Evolutionary conservation across 2,113 vertebrate genomes (phyloP).

Genomic region (Oxygymnocypris stewartii): DNA sequence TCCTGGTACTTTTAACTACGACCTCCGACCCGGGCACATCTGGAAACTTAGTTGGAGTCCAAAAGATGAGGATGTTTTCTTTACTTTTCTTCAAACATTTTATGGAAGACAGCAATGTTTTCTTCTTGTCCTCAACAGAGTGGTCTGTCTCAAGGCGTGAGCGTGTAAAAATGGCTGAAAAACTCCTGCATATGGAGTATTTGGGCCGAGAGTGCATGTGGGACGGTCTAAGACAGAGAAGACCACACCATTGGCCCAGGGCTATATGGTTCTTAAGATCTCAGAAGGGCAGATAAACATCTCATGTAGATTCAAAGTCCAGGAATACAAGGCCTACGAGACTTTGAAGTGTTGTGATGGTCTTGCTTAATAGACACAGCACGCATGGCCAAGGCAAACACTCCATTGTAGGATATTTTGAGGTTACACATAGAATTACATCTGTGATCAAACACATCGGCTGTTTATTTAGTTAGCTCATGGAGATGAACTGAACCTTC

Average conservation of each 20-base stretch:
- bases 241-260: slow-evolving; percentile 70
- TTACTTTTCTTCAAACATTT: slow-evolving; percentile 80
- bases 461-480: slow-evolving; percentile 56
- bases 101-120: slow-evolving; percentile 71
- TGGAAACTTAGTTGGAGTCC: slow-evolving; percentile 91
- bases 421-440: slow-evolving; percentile 61
- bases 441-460: slow-evolving; percentile 64
- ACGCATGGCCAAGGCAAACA: slow-evolving; percentile 80
- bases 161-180: slow-evolving; percentile 72
- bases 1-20: slow-evolving; percentile 95
- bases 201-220: slow-evolving; percentile 70
- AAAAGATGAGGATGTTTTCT: slow-evolving; percentile 87
- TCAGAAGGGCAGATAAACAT: slow-evolving; percentile 78
- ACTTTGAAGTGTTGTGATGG: slow-evolving; percentile 80
- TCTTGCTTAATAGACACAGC: slow-evolving; percentile 73
- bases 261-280: slow-evolving; percentile 76
- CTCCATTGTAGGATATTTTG: slow-evolving; percentile 68
- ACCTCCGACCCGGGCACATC: slow-evolving; percentile 91
- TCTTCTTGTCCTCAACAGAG: slow-evolving; percentile 61
- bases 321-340: slow-evolving; percentile 67
- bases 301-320: slow-evolving; percentile 68
- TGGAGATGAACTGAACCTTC: slow-evolving; percentile 45
- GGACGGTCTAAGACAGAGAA: slow-evolving; percentile 70
- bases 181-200: slow-evolving; percentile 78
- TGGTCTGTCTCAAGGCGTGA: slow-evolving; percentile 65